Evolutionary conservation across 1,140 invertebrate genomes (phyloP), one percentile per base, ranked within the genome.

Genomic region (Limonius californicus): DNA sequence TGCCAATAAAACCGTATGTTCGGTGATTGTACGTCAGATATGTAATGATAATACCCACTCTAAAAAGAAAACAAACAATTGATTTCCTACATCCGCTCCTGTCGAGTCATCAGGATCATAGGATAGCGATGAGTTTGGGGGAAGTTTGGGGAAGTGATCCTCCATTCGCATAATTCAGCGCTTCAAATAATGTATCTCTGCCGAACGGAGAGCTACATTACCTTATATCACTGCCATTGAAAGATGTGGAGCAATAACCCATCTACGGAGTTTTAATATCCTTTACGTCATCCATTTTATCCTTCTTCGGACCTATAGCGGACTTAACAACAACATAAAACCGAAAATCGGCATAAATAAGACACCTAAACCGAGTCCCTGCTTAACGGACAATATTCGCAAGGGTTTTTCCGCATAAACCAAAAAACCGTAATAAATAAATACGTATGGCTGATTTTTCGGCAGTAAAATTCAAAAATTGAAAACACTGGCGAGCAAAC

Each of bases 391-490:
- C 23, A 27, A 27, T 27, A 27, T 27, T 27, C 23, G 23, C 23
- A 27, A 27, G 23, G 23, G 23, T 27, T 27, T 27, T 3, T 3
- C 23, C 23, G 9, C 23, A 27, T 27, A 27, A 27, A 27, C 23
- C 35, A 39, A 12, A 39, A 39, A 39, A 39, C 8, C n/a, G 35
- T 39, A 14, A 39, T 39, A 39, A 39, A 39, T 39, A 39, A 39
- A 39, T 39, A 39, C n/a, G 35, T 39, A 39, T 39, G 35, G 35
- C 35, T 9, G 35, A 39, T 39, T 39, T 39, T 39, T 39, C 8
- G 35, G 35, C 35, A 39, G n/a, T 39, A 39, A 39, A 39, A 39
- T 39, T 39, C 35, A 39, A 39, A 39, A 39, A 39, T 39, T 39
- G 35, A 39, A 39, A 39, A 39, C 35, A 39, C 35, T 39, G 35